Evolutionary conservation across 2,888 invertebrate genomes (phyloP).

Genomic region (Athalia circularis): DNA sequence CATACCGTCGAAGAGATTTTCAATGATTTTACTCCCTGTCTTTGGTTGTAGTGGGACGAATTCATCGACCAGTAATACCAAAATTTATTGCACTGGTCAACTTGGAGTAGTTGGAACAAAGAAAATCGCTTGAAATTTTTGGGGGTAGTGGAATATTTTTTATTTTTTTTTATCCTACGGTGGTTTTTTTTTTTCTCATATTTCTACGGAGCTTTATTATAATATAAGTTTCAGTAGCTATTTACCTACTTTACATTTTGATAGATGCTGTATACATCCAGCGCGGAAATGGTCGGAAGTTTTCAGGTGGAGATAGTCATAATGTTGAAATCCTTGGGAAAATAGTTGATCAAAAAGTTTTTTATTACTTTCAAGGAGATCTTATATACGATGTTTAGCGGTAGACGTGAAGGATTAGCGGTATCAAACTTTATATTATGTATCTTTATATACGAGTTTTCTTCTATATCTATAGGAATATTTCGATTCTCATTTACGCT

Average conservation of each 20-base stretch:
- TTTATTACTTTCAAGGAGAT: constrained; percentile 25
- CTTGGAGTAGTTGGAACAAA: background rate
- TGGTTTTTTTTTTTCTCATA: too few relatives aligned
- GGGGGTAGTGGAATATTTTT: too few relatives aligned
- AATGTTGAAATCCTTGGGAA: constrained; percentile 26
- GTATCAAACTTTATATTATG: background rate
- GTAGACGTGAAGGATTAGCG: constrained; percentile 4
- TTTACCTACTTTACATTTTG: too few relatives aligned
- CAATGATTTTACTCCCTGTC: background rate
- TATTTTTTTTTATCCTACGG: too few relatives aligned
- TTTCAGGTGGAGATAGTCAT: background rate
- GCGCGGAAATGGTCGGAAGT: background rate
- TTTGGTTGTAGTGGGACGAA: background rate
- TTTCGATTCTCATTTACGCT: background rate
- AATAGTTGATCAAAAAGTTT: constrained; percentile 26
- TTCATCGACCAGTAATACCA: background rate
- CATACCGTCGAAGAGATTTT: background rate
- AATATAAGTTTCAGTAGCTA: too few relatives aligned
- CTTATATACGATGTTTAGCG: background rate
- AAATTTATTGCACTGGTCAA: constrained; percentile 5
- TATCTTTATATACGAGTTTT: background rate
- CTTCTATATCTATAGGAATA: background rate
- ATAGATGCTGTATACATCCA: too few relatives aligned
- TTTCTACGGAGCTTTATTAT: too few relatives aligned
- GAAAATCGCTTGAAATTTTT: background rate